phyloP scores from a whole-genome alignment of 2,113 vertebrate species.

The Centrocercus urophasianus region DNA sequence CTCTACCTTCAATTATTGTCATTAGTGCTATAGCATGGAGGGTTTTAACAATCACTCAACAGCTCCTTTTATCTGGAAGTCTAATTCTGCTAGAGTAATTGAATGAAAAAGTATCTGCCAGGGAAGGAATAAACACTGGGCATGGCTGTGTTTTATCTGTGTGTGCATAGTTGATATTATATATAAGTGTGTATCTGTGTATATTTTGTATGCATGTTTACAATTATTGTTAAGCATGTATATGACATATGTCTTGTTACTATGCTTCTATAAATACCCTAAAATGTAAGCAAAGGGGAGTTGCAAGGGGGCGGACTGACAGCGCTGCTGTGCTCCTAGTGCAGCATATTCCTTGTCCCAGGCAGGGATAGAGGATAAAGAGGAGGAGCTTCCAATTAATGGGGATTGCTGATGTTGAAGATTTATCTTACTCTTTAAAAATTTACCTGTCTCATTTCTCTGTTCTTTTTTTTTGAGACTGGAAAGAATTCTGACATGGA shows the following conservation, averaged over 20 bases:
- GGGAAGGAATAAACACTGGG: not conserved
- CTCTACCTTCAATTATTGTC: not conserved
- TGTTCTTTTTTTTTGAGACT: not conserved
- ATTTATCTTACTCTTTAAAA: not conserved
- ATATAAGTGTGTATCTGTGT: not conserved
- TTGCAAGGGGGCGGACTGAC: not conserved
- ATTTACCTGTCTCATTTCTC: not conserved
- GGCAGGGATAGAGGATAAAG: not conserved
- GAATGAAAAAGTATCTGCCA: not conserved
- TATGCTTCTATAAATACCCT: not conserved
- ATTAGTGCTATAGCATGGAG: not conserved
- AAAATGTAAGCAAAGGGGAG: not conserved
- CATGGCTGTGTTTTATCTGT: not conserved
- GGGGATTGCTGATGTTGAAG: not conserved
- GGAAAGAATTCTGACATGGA: not conserved
- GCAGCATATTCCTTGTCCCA: not conserved
- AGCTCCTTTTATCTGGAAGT: constrained; percentile 24
- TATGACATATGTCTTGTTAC: not conserved
- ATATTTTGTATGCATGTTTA: not conserved
- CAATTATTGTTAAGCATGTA: not conserved
- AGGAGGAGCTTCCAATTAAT: not conserved
- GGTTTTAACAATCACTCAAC: not conserved
- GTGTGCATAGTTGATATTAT: not conserved
- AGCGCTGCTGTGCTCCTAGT: not conserved
- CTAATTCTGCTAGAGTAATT: not conserved